A percentile compares a stretch with the other conserved stretches of the same genome.
These are phyloP conservation scores for Pegea sp. DNA, from an alignment of 23 tunicate species.

Conservation along the genomic window DNA sequence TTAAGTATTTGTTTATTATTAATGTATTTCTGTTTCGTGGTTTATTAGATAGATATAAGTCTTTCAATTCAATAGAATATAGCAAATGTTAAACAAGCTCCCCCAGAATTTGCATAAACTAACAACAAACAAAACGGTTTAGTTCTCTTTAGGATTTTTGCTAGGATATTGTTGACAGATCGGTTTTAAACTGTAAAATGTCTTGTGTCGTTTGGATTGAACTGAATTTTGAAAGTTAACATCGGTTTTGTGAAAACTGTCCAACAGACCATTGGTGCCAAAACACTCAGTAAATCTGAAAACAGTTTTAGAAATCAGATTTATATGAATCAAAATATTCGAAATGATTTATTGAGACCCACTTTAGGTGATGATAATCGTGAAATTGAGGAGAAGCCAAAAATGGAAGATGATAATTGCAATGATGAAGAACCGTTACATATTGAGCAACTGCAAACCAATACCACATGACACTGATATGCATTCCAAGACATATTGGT, in stretches of 20 bases:
- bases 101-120: too few species aligned
- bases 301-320: not conserved
- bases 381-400: slow-evolving; percentile 65
- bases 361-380: slow-evolving; percentile 86
- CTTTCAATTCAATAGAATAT: too few species aligned
- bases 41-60: too few species aligned
- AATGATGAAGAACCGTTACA: slow-evolving; percentile 50
- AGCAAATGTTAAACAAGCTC: too few species aligned
- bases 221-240: slow-evolving; percentile 53
- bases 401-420: slow-evolving; percentile 66
- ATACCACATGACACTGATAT: slow-evolving; percentile 23
- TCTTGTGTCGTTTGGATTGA: slow-evolving; percentile 38
- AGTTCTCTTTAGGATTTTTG: slow-evolving; percentile 26
- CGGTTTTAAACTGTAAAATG: slow-evolving; percentile 32
- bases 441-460: slow-evolving; percentile 30
- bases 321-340: not conserved
- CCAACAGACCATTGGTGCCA: slow-evolving; percentile 65
- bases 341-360: slow-evolving; percentile 2
- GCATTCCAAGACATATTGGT: slow-evolving; percentile 37
- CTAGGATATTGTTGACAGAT: slow-evolving; percentile 46
- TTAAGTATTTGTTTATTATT: too few species aligned
- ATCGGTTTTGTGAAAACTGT: slow-evolving; percentile 62
- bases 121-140: too few species aligned
- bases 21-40: too few species aligned
- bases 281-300: slow-evolving; percentile 73